These are phyloP conservation scores for Melanaphis sacchari DNA, from an alignment of 1,140 invertebrate genomes.

Conservation along the genomic window DNA sequence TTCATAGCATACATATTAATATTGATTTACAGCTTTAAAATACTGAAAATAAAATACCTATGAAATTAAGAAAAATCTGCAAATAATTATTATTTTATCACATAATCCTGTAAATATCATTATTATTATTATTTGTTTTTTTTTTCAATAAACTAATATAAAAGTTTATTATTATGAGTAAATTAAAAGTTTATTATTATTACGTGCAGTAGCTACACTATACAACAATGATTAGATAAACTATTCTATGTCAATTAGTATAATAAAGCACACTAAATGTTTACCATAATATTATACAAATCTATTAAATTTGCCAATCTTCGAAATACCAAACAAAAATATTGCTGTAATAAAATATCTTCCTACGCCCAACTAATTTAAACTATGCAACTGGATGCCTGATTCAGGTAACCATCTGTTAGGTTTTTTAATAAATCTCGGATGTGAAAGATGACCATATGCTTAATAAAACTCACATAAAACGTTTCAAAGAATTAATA, in stretches of 20 bases:
- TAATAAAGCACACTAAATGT: not conserved
- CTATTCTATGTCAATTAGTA: not conserved
- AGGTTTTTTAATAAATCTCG: constrained; percentile 8
- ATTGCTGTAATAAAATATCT: constrained; percentile 34
- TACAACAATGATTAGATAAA: not conserved
- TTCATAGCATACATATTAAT: not conserved
- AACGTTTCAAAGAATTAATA: not conserved
- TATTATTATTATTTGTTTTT: not conserved
- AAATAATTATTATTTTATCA: not conserved
- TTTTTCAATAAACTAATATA: not conserved
- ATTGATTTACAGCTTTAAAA: not conserved
- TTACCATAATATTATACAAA: constrained; percentile 9
- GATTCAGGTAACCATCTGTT: constrained; percentile 34
- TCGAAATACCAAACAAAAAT: not conserved
- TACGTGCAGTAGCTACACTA: not conserved
- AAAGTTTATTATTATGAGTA: not conserved
- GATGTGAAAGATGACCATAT: constrained; percentile 11
- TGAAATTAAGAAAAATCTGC: not conserved
- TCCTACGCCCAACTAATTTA: constrained; percentile 39
- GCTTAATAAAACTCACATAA: not conserved
- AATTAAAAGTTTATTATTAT: not conserved
- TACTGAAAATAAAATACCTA: not conserved
- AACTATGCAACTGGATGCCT: not conserved
- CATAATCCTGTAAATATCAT: not conserved
- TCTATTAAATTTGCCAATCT: constrained; percentile 20